Evolutionary conservation across 2,888 invertebrate species (phyloP), one percentile per base, ranked within the genome.

Genomic region (Tenthredo scrophulariae): DNA sequence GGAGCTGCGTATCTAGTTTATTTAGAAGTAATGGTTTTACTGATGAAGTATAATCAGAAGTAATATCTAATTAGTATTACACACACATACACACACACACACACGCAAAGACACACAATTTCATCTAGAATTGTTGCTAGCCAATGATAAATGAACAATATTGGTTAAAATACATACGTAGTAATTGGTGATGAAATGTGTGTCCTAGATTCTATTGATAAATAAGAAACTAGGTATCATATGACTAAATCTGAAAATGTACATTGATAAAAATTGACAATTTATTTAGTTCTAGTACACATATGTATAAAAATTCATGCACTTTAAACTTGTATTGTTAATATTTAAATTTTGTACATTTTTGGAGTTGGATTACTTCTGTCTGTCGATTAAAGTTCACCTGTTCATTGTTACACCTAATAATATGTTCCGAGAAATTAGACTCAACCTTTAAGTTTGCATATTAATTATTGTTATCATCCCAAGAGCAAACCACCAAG

Each of bases 261-360:
- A 87, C 86, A 87, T 87, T 86, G 33, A 84, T 87, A 46, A 85
- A 89, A 88, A 87, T 87, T 86, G 87, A 87, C 85, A 86, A 89
- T 88, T 89, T 88, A 87, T 88, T 90, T 90, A 89, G 88, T 87
- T 86, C 88, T 90, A 90, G 87, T 88, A 87, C 86, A 87, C 87
- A 89, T 88, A 86, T 92, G 90, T 91, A 91, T 89, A 91, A 91
- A 91, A 88, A 88, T 87, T 88, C 88, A 84, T 89, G 89, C 88
- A 88, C 88, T 88, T 90, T 87, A 88, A 87, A 40, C 86, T 86
- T 86, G 86, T 86, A 87, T 88, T 90, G 88, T 91, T 89, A 87
- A 89, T 91, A 90, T 90, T 90, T 88, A 88, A 91, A 88, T 90
- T 90, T 90, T 91, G 90, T 91, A 91, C 87, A 92, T 91, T 91